A percentile compares a stretch with the other conserved stretches of the same genome.
Conservation (phyloP, 2,888 invertebrate genomes). For the Brenthis daphne region DNA sequence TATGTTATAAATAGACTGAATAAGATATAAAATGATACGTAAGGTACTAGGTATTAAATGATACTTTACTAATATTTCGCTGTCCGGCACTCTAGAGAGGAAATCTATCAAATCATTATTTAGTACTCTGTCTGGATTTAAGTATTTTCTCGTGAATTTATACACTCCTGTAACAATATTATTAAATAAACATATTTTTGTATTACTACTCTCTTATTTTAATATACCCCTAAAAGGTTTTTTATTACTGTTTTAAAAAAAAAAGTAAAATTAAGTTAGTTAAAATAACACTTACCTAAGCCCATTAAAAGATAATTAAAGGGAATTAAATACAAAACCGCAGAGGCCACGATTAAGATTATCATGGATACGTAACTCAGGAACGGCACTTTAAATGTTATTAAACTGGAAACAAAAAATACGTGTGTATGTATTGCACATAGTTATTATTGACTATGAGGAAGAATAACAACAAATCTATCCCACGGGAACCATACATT, state of each 20-base stretch:
- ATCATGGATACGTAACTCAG: constrained; percentile 63
- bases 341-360: constrained; percentile 52
- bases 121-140: constrained; percentile 61
- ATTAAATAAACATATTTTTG: neutral
- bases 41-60: constrained; percentile 7
- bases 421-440: neutral
- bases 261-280: too few relatives aligned
- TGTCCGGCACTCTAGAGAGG: constrained; percentile 69
- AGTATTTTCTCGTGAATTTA: constrained; percentile 66
- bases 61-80: constrained; percentile 62
- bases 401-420: constrained; percentile 58
- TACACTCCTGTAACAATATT: constrained; percentile 58
- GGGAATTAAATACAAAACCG: constrained; percentile 59
- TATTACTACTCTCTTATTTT: neutral
- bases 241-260: neutral
- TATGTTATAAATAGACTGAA: too few relatives aligned
- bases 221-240: neutral
- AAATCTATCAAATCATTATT: constrained; percentile 74
- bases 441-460: too few relatives aligned
- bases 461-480: too few relatives aligned
- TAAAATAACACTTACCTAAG: constrained; percentile 56
- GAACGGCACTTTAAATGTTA: constrained; percentile 69
- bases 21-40: too few relatives aligned
- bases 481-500: too few relatives aligned
- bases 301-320: constrained; percentile 67